Evolutionary conservation across 2,113 vertebrate genomes (phyloP).

Genomic region (Zingel zingel): DNA sequence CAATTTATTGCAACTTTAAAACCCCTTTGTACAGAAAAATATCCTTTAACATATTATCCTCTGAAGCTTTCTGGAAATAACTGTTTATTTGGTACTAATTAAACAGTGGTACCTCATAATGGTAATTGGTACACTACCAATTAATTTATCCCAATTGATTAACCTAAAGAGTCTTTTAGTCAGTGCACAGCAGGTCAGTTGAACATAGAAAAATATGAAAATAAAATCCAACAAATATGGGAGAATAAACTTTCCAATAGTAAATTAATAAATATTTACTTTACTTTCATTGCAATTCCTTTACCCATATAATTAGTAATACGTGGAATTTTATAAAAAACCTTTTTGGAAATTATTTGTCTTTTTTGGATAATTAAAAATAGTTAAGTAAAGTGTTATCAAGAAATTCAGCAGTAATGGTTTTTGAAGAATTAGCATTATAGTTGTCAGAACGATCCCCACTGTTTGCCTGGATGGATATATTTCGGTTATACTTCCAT

Average conservation of each 20-base stretch:
- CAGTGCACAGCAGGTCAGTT: not conserved
- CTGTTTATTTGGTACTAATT: not conserved
- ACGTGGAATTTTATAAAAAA: not conserved
- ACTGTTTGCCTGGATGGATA: not conserved
- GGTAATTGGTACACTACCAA: not conserved
- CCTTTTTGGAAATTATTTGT: not conserved
- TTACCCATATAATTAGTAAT: not conserved
- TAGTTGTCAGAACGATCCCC: not conserved
- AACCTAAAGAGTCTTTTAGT: not conserved
- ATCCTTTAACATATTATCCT: not conserved
- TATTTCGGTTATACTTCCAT: constrained; percentile 17
- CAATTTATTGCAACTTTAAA: not conserved
- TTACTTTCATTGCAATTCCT: not conserved
- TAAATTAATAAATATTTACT: not conserved
- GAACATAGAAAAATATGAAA: not conserved
- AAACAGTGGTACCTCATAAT: not conserved
- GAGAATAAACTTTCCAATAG: not conserved
- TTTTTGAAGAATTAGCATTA: not conserved
- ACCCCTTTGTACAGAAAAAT: not conserved
- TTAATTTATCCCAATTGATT: not conserved
- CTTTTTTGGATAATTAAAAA: not conserved
- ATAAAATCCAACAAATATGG: not conserved
- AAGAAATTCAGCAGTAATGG: not conserved
- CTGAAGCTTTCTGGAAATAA: not conserved
- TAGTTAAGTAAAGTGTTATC: too few species aligned